phyloP scores from a whole-genome alignment of 2,888 invertebrate genomes.

The Gryllus longicercus region DNA sequence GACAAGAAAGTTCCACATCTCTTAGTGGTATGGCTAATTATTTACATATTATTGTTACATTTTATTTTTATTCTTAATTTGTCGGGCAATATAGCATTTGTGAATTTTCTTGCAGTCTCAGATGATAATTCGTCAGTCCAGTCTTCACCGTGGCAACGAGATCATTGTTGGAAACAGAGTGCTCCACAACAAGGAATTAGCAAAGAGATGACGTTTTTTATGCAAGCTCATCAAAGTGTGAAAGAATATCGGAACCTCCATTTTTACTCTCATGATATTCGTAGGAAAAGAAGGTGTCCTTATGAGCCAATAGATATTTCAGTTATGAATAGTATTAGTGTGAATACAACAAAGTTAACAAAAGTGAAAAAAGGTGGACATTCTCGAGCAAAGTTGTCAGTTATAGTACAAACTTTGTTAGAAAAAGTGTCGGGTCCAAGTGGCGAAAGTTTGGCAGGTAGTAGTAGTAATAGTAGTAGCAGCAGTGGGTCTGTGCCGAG shows the following conservation, averaged over 20 bases:
- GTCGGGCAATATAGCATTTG: not conserved
- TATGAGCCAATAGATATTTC: conserved; percentile 42
- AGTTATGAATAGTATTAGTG: conserved; percentile 28
- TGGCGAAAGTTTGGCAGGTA: conserved; percentile 27
- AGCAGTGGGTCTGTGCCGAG: conserved; percentile 35
- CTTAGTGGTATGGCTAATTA: conserved; percentile 63
- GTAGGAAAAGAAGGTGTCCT: conserved; percentile 65
- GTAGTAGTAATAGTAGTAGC: conserved; percentile 28
- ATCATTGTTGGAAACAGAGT: conserved; percentile 85
- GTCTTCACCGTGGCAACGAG: conserved; percentile 86
- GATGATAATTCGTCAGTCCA: conserved; percentile 88
- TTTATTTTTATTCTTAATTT: no score
- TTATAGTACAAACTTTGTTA: conserved; percentile 40
- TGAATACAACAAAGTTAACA: conserved; percentile 28
- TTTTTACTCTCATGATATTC: conserved; percentile 45
- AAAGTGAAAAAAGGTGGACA: conserved; percentile 30
- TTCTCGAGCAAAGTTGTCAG: conserved; percentile 30
- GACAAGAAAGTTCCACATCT: conserved; percentile 73
- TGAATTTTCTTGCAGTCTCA: conserved; percentile 57
- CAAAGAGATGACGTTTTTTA: conserved; percentile 58
- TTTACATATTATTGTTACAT: conserved; percentile 26
- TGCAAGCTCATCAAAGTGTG: conserved; percentile 36
- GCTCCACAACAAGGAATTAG: conserved; percentile 70
- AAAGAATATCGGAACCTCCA: conserved; percentile 36
- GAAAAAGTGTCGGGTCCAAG: conserved; percentile 37